Evolutionary conservation across 2,888 invertebrate species (phyloP), one percentile per base, ranked within the genome.

Genomic region (Mayetiola destructor): DNA sequence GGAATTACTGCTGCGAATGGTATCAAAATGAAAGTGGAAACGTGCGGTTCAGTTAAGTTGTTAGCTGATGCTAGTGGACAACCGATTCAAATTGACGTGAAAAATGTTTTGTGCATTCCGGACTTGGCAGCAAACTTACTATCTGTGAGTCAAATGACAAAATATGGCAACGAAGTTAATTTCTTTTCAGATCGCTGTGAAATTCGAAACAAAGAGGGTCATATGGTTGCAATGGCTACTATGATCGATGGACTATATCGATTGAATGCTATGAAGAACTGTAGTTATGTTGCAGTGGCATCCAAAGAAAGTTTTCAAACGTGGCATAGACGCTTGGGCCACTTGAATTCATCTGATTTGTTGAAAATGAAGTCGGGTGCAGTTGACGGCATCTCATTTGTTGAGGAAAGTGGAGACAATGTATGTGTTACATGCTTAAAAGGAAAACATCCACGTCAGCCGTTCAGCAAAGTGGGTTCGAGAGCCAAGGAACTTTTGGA

Each of bases 401-500:
- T 6, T 52, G 52, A 52, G 9, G 10, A 52, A 60, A 59, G 58
- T 10, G 58, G 14, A 2, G 3, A 3, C 10, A 23, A 12, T 23
- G 42, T 23, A 42, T 42, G 42, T 42, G 42, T 23, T 57, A 20
- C 58, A 29, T 62, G 63, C 56, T 58, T 63, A 8, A 59, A 64
- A 55, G 64, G 64, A 9, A 66, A 64, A 58, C 62, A 64, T 35
- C 60, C 60, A 5, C 57, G 62, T 52, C 9, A 36, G 37, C 61
- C 64, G 5, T 66, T 64, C 55, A 56, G 59, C 16, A 59, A 60
- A 35, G 32, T 29, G 6, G 59, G 58, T 16, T 58, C 59, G 16
- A 58, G 61, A 37, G 59, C 65, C n/a, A 61, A 39, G 27, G 54
- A 58, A 40, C 37, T 60, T 36, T 60, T 70, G 30, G 65, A 69